A percentile compares a stretch with the other conserved stretches of the same genome.
Evolutionary conservation across 2,113 vertebrate genomes (phyloP).

Genomic region (Ancistrus triradiatus): DNA sequence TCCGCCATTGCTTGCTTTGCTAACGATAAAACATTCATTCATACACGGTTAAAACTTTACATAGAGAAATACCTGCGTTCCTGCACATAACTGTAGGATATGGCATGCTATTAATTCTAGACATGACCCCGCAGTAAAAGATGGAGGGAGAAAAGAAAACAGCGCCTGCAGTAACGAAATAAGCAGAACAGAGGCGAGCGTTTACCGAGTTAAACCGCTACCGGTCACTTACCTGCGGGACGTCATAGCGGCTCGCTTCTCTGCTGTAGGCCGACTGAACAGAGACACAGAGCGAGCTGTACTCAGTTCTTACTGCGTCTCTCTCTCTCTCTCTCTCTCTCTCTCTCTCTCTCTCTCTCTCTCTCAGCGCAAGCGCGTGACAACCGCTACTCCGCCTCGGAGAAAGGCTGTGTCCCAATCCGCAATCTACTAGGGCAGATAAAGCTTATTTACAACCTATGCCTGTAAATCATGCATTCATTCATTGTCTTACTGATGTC

Average conservation of each 20-base stretch:
- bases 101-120: neutral
- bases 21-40: neutral
- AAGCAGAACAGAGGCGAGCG: neutral
- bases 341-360: neutral
- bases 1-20: neutral
- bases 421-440: too few species aligned
- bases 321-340: neutral
- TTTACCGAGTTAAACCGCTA: neutral
- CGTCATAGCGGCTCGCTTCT: conserved; percentile 70
- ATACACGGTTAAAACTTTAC: neutral
- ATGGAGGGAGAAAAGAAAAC: neutral
- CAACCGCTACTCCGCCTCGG: neutral
- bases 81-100: neutral
- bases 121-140: neutral
- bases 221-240: conserved; percentile 76
- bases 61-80: neutral
- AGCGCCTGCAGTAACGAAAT: neutral
- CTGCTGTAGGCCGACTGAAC: neutral
- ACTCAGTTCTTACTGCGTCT: neutral
- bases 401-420: conserved; percentile 20
- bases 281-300: neutral
- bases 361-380: neutral
- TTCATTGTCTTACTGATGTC: too few species aligned
- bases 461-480: too few species aligned
- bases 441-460: too few species aligned